Conservation (phyloP, 2,113 vertebrate species). For the Eudorcas thomsonii region DNA sequence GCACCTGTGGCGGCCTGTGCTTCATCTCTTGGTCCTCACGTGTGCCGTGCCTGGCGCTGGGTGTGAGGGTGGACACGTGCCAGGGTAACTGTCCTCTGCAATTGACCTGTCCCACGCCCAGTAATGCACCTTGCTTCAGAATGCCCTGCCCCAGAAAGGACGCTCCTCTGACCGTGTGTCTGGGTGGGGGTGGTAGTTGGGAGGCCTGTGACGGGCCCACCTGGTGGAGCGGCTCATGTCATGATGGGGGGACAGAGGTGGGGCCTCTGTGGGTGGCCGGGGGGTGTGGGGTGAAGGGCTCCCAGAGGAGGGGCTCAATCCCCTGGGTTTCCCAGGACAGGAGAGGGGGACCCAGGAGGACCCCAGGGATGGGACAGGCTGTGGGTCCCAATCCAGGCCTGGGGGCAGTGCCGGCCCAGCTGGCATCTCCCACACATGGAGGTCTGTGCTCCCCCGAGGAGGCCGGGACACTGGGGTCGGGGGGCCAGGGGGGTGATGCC, state of each 20-base stretch:
- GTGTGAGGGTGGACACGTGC: rapidly evolving
- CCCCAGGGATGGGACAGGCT: background rate
- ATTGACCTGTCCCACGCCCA: background rate
- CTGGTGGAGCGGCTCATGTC: background rate
- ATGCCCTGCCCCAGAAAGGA: background rate
- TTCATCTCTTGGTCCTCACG: background rate
- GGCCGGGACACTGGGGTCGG: rapidly evolving
- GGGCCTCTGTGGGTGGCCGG: rapidly evolving
- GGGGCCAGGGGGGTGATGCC: rapidly evolving
- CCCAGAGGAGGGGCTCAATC: no score
- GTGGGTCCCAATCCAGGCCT: background rate
- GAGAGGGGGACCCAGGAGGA: background rate
- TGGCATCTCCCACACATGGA: rapidly evolving
- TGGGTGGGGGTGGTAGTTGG: background rate
- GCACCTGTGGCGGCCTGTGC: background rate
- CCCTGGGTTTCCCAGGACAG: background rate
- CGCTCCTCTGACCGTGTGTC: rapidly evolving
- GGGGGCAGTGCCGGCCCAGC: background rate
- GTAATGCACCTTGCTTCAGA: background rate
- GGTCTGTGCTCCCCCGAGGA: background rate
- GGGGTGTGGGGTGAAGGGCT: background rate
- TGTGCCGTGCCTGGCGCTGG: background rate
- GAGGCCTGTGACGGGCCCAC: background rate
- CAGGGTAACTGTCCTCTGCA: background rate
- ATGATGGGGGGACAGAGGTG: background rate